Percentiles rank a stretch among this genome's conserved stretches.
Conservation (phyloP, 1,140 invertebrate genomes). For the Magallana gigas region DNA sequence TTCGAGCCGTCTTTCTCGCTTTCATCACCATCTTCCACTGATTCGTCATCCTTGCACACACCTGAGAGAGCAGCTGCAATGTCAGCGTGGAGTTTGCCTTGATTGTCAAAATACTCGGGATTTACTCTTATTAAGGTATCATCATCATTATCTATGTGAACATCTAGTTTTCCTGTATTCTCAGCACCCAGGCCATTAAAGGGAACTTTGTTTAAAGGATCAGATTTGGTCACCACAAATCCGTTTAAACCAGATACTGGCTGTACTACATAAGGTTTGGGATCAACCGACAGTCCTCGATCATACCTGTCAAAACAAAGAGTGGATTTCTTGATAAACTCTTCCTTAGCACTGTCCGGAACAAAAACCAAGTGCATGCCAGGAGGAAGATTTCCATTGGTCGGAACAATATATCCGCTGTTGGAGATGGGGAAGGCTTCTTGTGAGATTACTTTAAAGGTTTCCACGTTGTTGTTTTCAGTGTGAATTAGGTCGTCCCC, state of each 20-base stretch:
- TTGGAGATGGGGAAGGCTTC: conserved; percentile 20
- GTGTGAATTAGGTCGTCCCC: neutral
- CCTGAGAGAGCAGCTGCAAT: conserved; percentile 8
- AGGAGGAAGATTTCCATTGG: conserved; percentile 2
- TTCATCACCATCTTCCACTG: neutral
- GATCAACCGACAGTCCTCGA: neutral
- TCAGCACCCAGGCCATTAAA: conserved; percentile 3
- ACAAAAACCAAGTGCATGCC: conserved; percentile 26
- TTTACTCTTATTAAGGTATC: neutral
- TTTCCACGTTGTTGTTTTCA: conserved; percentile 22
- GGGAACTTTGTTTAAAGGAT: conserved; percentile 14
- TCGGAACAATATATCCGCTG: conserved; percentile 21
- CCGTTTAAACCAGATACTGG: neutral
- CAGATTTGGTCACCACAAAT: conserved; percentile 11
- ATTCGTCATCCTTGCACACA: neutral
- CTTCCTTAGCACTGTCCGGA: conserved; percentile 9
- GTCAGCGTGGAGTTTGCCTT: neutral
- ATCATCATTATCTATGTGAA: neutral
- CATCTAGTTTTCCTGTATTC: neutral
- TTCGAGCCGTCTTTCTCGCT: neutral
- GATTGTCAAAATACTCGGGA: conserved; percentile 5
- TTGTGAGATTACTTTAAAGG: conserved; percentile 24
- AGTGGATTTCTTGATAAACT: conserved; percentile 11
- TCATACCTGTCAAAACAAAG: conserved; percentile 8
- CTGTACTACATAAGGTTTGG: neutral